phyloP scores from a whole-genome alignment of 2,888 invertebrate genomes.

The Chamaedrilus cognettii region DNA sequence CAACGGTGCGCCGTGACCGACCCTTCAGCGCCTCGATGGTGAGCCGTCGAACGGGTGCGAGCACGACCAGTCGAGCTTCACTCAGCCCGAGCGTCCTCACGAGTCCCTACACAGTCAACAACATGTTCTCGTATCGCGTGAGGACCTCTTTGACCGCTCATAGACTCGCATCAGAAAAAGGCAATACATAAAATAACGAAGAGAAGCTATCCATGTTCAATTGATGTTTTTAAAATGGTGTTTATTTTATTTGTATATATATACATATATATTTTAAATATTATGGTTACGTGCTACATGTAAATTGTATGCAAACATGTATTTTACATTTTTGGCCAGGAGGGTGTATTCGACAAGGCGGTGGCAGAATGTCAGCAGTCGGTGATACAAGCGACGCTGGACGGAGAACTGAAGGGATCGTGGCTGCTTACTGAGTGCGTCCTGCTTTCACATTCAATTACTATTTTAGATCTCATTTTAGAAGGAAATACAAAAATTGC shows the following conservation, averaged over 20 bases:
- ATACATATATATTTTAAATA: neutral
- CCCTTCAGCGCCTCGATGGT: constrained; percentile 25
- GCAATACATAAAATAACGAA: too few relatives aligned
- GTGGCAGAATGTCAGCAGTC: constrained; percentile 70
- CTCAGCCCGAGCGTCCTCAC: constrained; percentile 15
- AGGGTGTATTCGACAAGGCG: constrained; percentile 74
- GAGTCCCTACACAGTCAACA: constrained; percentile 10
- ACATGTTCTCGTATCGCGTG: constrained; percentile 18
- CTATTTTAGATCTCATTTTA: neutral
- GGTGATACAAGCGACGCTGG: constrained; percentile 68
- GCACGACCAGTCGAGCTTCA: constrained; percentile 19
- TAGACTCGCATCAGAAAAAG: too few relatives aligned
- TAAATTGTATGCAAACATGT: neutral
- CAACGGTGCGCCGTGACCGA: constrained; percentile 14
- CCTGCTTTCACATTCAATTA: neutral
- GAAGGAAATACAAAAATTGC: neutral
- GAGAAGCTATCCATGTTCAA: too few relatives aligned
- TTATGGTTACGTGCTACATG: constrained; percentile 3
- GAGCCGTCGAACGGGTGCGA: constrained; percentile 19
- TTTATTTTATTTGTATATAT: neutral
- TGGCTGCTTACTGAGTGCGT: constrained; percentile 83
- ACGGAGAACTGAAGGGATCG: constrained; percentile 73
- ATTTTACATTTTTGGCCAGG: too few relatives aligned
- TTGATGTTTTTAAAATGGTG: too few relatives aligned
- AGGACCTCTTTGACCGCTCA: neutral